These are phyloP conservation scores for Chionodraco myersi DNA, from an alignment of 2,113 vertebrate genomes.

Conservation along the genomic window DNA sequence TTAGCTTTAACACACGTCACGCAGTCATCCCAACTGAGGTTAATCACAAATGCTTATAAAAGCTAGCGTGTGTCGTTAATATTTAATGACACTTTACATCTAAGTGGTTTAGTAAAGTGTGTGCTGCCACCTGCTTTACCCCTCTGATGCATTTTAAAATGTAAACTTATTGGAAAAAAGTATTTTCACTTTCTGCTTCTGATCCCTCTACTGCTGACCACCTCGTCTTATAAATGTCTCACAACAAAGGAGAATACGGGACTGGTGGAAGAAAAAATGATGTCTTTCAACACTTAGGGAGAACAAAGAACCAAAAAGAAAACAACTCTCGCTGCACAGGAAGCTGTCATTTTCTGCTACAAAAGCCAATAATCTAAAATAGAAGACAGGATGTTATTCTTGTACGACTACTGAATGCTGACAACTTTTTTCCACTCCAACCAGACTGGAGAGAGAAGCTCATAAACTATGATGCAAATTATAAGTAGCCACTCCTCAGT, in stretches of 20 bases:
- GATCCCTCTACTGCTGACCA: slow-evolving; percentile 29
- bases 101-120: background rate
- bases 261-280: slow-evolving; percentile 19
- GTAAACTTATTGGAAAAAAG: slow-evolving; percentile 29
- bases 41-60: background rate
- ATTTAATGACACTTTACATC: background rate
- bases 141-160: slow-evolving; percentile 3
- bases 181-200: background rate
- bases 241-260: slow-evolving; percentile 24
- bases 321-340: slow-evolving; percentile 38
- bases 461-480: slow-evolving; percentile 47
- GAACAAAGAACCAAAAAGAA: slow-evolving; percentile 58
- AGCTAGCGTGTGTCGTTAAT: background rate
- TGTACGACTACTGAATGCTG: slow-evolving; percentile 37
- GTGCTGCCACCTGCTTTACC: background rate
- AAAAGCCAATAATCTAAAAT: slow-evolving; percentile 61
- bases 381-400: slow-evolving; percentile 70
- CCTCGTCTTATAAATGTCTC: slow-evolving; percentile 16
- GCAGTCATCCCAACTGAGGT: slow-evolving; percentile 3
- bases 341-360: slow-evolving; percentile 67
- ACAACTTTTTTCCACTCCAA: slow-evolving; percentile 70
- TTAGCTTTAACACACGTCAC: slow-evolving; percentile 21
- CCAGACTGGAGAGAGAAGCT: slow-evolving; percentile 33
- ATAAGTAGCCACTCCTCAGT: slow-evolving; percentile 21
- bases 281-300: slow-evolving; percentile 28